Conservation (phyloP, 2,113 vertebrate genomes). For the Blennius ocellaris region DNA sequence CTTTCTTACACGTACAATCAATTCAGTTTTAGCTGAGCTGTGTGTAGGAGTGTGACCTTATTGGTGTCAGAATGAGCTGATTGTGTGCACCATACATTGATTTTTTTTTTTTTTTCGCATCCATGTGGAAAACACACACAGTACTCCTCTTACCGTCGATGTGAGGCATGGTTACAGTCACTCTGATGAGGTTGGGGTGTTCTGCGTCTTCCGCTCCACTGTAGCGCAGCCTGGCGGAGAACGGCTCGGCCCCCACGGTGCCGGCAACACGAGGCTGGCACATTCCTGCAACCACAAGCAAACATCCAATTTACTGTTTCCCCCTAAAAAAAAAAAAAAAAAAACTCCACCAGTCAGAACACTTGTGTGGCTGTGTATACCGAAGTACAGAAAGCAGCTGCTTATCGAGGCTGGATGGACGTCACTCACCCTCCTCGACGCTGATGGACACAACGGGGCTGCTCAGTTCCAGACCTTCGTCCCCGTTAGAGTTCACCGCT, state of each 20-base stretch:
- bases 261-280: conserved; percentile 91
- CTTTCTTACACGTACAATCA: too few species aligned
- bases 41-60: too few species aligned
- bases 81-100: too few species aligned
- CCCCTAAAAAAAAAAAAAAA: background rate
- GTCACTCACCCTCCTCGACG: conserved; percentile 86
- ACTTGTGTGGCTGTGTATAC: conserved; percentile 3
- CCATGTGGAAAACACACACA: too few species aligned
- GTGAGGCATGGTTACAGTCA: conserved; percentile 95
- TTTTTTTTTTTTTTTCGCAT: too few species aligned
- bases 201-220: conserved; percentile 89
- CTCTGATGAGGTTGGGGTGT: conserved; percentile 91
- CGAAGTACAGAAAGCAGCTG: conserved; percentile 6
- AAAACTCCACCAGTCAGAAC: background rate
- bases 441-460: conserved; percentile 87
- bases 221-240: conserved; percentile 95
- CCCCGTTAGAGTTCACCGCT: conserved; percentile 89
- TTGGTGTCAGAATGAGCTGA: too few species aligned
- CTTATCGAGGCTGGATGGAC: conserved; percentile 15
- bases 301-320: conserved; percentile 44
- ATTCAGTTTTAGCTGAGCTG: too few species aligned
- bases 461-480: conserved; percentile 91
- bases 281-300: conserved; percentile 84
- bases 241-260: conserved; percentile 93
- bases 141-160: conserved; percentile 87